Evolutionary conservation across 35 echinoderm and acorn worm species (phyloP), one percentile per base, ranked within the genome.

Genomic region (Ptychodera flava): DNA sequence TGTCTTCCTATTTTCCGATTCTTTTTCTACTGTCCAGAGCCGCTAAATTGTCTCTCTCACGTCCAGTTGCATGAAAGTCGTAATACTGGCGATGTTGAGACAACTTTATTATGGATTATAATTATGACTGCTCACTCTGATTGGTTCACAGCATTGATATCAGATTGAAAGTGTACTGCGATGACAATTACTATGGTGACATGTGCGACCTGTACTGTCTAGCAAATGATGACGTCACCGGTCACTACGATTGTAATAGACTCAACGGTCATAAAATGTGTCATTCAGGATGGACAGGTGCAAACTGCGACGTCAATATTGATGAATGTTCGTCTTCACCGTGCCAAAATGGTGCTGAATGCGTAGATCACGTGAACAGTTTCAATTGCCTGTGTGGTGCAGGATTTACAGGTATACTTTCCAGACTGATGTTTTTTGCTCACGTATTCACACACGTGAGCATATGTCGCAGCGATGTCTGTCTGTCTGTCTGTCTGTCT

Each of bases 221-320:
- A 36, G 80, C 88, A 0, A 31, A 75, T 22, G 33, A 64, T 78
- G 82, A 85, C 83, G 37, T 33, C 16, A 79, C 35, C 33, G 88
- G 83, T 31, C 88, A 90, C 78, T 90, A 84, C 76, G 78, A 30
- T 29, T 90, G 88, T 33, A 77, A 90, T 77, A 16, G 37, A 0
- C 34, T 78, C 22, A 90, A 80, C 16, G 88, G 88, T 10, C 34
- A 34, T 78, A 90, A 81, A 31, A 85, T 85, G 16, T 90, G 88
- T 35, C 75, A 90, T 52, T 10, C 52, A 28, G 88, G 88, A 78
- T 90, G 83, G 27, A 90, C 82, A 30, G 88, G 88, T 0, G 1
- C 34, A 1, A 32, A 83, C 32, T 90, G 88, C 53, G 28, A 84
- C 34, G 82, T 84, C 31, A 81, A 84, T 78, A 0, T 82, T 78